A percentile compares a stretch with the other conserved stretches of the same genome.
Conservation (phyloP, 2,113 vertebrate genomes). For the Ovibos moschatus region DNA sequence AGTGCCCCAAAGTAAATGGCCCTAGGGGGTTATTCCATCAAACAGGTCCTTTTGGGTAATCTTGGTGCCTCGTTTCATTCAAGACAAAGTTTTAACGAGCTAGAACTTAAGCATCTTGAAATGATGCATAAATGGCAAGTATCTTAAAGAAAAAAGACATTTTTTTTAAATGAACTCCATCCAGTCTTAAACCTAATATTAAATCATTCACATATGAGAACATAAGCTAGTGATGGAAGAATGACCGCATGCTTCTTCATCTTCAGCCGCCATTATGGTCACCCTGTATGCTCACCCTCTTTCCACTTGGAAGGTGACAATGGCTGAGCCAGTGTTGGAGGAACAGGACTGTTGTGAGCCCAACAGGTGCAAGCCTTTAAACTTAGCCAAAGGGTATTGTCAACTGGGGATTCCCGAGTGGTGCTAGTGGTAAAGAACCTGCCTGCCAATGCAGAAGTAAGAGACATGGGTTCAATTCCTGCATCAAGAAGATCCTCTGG, state of each 20-base stretch:
- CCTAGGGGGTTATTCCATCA: background rate
- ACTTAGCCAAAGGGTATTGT: background rate
- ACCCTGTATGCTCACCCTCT: background rate
- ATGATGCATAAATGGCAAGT: background rate
- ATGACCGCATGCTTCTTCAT: background rate
- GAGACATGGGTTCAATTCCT: background rate
- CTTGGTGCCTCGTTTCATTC: background rate
- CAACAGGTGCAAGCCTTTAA: background rate
- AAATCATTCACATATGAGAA: background rate
- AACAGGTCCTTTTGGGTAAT: background rate
- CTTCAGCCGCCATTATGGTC: background rate
- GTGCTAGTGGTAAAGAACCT: background rate
- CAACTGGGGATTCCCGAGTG: background rate
- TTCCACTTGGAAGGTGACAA: background rate
- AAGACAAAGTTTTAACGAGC: background rate
- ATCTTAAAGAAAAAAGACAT: background rate
- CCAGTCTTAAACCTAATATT: background rate
- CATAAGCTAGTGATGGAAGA: background rate
- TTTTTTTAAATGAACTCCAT: background rate
- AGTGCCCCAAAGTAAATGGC: background rate
- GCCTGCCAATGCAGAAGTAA: background rate
- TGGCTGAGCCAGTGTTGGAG: background rate
- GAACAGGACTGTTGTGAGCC: background rate
- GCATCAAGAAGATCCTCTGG: background rate
- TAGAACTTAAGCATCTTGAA: background rate